Evolutionary conservation across 2,888 invertebrate genomes (phyloP), one percentile per base, ranked within the genome.

Genomic region (Protonemura montana): DNA sequence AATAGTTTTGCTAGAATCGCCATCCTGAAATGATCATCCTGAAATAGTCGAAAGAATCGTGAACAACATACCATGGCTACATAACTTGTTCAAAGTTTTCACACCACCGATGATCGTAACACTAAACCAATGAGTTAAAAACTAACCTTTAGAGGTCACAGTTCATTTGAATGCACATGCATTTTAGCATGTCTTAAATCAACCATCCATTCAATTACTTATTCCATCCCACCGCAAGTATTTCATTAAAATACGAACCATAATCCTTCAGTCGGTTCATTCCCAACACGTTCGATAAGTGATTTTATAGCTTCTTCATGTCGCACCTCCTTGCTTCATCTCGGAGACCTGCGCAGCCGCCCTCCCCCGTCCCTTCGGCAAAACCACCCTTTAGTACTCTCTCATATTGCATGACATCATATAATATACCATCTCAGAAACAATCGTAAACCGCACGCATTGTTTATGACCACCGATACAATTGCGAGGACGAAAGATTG

Each of bases 341-440:
- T 59, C 59, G n/a, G n/a, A n/a, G n/a, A n/a, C n/a, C n/a, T n/a
- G 21, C 59, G 16, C 13, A 10, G 16, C 59, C 59, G 5, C 35
- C 35, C 35, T 35, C 3, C 3, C 3, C 35, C 35, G 5, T 35
- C 35, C 35, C 35, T 10, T 10, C 59, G 21, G 59, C 59, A 59
- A 59, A 59, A 59, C 59, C 59, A 59, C 59, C 59, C 59, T 59
- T 59, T 59, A 59, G 59, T 59, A 59, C 59, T 59, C 59, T 59
- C 59, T 59, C 59, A 59, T 59, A 59, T 59, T 59, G 59, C 59
- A 59, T 59, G 59, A 59, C 59, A 21, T 59, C 59, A 59, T 59
- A 59, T 13, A 59, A 59, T 59, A 59, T 59, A 59, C 59, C 59
- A 59, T 59, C 59, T 59, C 59, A 59, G 59, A 59, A 10, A 59